Conservation (phyloP, 2,888 invertebrate species). For the Lepidochrysops patricia region DNA sequence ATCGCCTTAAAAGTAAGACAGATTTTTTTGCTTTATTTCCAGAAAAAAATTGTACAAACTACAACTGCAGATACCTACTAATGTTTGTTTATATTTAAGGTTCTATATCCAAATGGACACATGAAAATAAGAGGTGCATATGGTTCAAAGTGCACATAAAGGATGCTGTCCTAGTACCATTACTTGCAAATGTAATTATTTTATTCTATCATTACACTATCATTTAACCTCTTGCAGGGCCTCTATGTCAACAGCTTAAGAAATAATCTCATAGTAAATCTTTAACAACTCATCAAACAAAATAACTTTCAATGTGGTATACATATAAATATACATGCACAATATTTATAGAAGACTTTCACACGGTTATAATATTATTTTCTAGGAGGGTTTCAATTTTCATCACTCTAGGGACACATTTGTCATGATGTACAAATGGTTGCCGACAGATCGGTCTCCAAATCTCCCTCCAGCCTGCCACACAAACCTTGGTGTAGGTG, state of each 20-base stretch:
- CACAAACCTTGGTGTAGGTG: slow-evolving; percentile 87
- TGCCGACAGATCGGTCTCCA: slow-evolving; percentile 73
- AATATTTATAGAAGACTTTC: neutral
- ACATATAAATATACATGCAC: no score
- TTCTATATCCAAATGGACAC: slow-evolving; percentile 80
- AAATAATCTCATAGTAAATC: no score
- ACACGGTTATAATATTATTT: neutral
- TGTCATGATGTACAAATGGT: slow-evolving; percentile 88
- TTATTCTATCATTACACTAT: neutral
- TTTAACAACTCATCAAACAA: no score
- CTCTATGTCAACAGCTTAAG: no score
- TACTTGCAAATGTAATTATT: slow-evolving; percentile 77
- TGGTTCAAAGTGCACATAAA: slow-evolving; percentile 86
- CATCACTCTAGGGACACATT: slow-evolving; percentile 88
- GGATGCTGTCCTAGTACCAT: slow-evolving; percentile 83
- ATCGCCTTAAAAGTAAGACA: slow-evolving; percentile 74
- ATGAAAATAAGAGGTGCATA: slow-evolving; percentile 78
- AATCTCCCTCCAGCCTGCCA: slow-evolving; percentile 87
- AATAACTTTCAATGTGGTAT: no score
- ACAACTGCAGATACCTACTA: slow-evolving; percentile 3
- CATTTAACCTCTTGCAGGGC: no score
- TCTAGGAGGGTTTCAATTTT: slow-evolving; percentile 80
- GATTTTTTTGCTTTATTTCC: neutral
- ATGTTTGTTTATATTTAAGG: slow-evolving; percentile 53
- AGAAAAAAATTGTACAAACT: neutral